phyloP scores from a whole-genome alignment of 92 coral and sea anemone genomes.

The Desmophyllum pertusum region DNA sequence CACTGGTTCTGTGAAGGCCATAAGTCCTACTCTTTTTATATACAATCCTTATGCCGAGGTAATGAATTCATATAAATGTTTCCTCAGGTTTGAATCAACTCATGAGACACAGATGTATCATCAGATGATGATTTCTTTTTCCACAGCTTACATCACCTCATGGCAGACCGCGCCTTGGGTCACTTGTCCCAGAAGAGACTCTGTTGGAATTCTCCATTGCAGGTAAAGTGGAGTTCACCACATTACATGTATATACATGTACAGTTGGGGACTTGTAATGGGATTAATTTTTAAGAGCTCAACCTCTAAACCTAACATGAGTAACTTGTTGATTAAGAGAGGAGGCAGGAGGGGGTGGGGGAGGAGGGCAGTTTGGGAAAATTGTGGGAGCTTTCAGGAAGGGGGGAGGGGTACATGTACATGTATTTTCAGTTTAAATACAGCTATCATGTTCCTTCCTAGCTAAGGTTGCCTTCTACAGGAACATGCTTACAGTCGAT shows the following conservation, averaged over 20 bases:
- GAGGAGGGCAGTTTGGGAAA: no score
- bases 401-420: no score
- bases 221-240: slow-evolving; percentile 30
- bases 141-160: slow-evolving; percentile 44
- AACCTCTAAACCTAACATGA: no score
- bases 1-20: slow-evolving; percentile 86
- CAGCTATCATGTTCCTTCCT: no score
- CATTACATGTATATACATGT: neutral
- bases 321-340: no score
- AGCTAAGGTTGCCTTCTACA: no score
- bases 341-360: no score
- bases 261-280: no score
- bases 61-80: neutral
- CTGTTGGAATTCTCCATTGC: slow-evolving; percentile 85
- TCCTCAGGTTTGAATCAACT: neutral
- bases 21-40: slow-evolving; percentile 83
- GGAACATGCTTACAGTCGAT: no score
- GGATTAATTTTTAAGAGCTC: no score
- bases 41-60: slow-evolving; percentile 95
- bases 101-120: neutral
- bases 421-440: no score
- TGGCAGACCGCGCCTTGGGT: slow-evolving; percentile 55
- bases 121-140: neutral
- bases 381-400: no score
- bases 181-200: slow-evolving; percentile 59